Conservation (phyloP, 2,888 invertebrate genomes). For the Shargacucullia verbasci region DNA sequence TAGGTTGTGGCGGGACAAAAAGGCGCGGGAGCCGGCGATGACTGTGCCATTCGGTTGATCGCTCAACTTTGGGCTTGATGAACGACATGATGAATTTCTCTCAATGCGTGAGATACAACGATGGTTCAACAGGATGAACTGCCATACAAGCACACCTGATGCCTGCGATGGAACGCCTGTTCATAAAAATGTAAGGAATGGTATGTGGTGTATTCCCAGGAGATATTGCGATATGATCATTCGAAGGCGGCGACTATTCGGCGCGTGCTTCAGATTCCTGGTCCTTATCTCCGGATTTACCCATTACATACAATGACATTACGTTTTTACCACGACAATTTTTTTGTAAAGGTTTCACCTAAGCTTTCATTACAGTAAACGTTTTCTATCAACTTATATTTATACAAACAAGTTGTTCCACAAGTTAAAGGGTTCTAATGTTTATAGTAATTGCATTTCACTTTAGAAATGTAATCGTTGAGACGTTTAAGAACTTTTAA, state of each 20-base stretch:
- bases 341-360: slow-evolving; percentile 71
- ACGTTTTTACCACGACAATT: slow-evolving; percentile 79
- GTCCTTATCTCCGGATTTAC: slow-evolving; percentile 76
- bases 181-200: slow-evolving; percentile 62
- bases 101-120: slow-evolving; percentile 67
- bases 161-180: slow-evolving; percentile 67
- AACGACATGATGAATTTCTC: slow-evolving; percentile 60
- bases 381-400: slow-evolving; percentile 78
- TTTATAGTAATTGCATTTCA: slow-evolving; percentile 63
- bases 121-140: slow-evolving; percentile 54
- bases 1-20: slow-evolving; percentile 73
- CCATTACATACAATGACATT: slow-evolving; percentile 86
- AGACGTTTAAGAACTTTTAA: slow-evolving; percentile 52
- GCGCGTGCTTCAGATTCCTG: slow-evolving; percentile 87
- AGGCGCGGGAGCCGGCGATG: slow-evolving; percentile 81
- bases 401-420: slow-evolving; percentile 78
- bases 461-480: slow-evolving; percentile 48
- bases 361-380: slow-evolving; percentile 84
- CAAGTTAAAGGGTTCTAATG: slow-evolving; percentile 66
- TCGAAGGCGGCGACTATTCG: slow-evolving; percentile 73
- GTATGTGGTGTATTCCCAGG: slow-evolving; percentile 70
- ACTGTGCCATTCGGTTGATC: slow-evolving; percentile 76
- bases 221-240: slow-evolving; percentile 85
- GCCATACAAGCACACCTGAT: slow-evolving; percentile 61
- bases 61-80: slow-evolving; percentile 56